Conservation (phyloP, 1,140 invertebrate genomes). For the Spodoptera litura region DNA sequence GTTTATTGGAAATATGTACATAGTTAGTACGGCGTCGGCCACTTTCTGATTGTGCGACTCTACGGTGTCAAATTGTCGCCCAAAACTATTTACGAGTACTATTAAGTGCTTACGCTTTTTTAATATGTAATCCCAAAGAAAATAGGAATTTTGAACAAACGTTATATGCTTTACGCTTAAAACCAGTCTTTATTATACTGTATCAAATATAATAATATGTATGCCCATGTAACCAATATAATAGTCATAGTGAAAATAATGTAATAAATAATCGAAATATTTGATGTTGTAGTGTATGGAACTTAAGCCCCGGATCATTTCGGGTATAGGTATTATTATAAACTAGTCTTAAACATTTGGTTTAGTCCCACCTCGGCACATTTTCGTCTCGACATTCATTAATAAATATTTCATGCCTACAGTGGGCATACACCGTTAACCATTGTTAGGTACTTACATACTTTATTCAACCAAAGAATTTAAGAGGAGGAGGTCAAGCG, state of each 20-base stretch:
- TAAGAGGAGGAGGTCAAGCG: too few relatives aligned
- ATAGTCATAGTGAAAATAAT: constrained; percentile 69
- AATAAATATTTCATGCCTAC: too few relatives aligned
- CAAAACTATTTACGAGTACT: constrained; percentile 36
- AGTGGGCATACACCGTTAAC: too few relatives aligned
- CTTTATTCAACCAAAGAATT: too few relatives aligned
- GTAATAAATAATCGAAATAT: constrained; percentile 70
- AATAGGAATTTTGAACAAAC: constrained; percentile 82
- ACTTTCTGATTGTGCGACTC: background rate
- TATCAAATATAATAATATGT: constrained; percentile 62
- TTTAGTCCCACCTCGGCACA: too few relatives aligned
- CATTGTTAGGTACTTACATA: too few relatives aligned
- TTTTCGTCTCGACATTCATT: too few relatives aligned
- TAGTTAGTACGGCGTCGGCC: background rate
- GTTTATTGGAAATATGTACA: constrained; percentile 3
- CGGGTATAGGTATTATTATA: constrained; percentile 72
- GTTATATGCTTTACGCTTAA: constrained; percentile 75
- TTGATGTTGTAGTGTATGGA: constrained; percentile 77
- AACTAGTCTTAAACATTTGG: constrained; percentile 66
- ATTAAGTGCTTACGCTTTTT: constrained; percentile 44
- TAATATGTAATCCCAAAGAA: constrained; percentile 70
- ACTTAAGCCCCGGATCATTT: constrained; percentile 61
- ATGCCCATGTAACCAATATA: constrained; percentile 67
- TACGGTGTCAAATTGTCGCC: constrained; percentile 45
- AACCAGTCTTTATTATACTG: constrained; percentile 64